phyloP scores from a whole-genome alignment of 2,888 invertebrate genomes.

The Latheticus oryzae region DNA sequence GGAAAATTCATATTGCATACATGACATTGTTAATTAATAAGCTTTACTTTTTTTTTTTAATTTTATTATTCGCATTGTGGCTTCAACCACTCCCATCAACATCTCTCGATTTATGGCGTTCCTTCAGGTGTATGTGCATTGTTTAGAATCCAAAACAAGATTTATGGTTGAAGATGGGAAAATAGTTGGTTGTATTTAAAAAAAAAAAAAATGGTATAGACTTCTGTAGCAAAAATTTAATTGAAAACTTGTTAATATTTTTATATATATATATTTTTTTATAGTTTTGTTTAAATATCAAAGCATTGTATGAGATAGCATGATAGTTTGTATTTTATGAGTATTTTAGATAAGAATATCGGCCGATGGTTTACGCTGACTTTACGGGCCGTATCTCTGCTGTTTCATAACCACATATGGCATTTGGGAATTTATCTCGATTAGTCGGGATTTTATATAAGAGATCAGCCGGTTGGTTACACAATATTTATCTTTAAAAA shows the following conservation, averaged over 20 bases:
- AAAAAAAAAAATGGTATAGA: no score
- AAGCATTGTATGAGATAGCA: conserved; percentile 46
- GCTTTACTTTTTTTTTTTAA: conserved; percentile 33
- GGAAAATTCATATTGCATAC: no score
- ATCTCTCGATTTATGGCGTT: conserved; percentile 36
- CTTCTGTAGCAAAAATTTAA: no score
- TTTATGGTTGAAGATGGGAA: no score
- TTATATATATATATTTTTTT: conserved; percentile 37
- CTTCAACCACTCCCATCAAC: conserved; percentile 35
- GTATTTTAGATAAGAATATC: conserved; percentile 47
- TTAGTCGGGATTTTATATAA: conserved; percentile 44
- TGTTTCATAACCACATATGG: conserved; percentile 45
- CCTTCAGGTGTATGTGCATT: conserved; percentile 41
- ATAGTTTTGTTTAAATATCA: conserved; percentile 46
- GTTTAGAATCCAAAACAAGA: conserved; percentile 40
- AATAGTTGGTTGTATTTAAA: conserved; percentile 38
- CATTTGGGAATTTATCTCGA: conserved; percentile 46
- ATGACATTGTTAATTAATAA: no score
- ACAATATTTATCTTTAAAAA: conserved; percentile 41
- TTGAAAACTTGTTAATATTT: no score
- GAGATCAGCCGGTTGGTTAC: conserved; percentile 41
- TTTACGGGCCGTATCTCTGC: conserved; percentile 40
- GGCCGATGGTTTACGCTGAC: conserved; percentile 43
- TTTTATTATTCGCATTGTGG: conserved; percentile 34
- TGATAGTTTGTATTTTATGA: conserved; percentile 47